A percentile compares a stretch with the other conserved stretches of the same genome.
These are phyloP conservation scores for Gopherus flavomarginatus DNA, from an alignment of 2,113 vertebrate species.

Conservation along the genomic window DNA sequence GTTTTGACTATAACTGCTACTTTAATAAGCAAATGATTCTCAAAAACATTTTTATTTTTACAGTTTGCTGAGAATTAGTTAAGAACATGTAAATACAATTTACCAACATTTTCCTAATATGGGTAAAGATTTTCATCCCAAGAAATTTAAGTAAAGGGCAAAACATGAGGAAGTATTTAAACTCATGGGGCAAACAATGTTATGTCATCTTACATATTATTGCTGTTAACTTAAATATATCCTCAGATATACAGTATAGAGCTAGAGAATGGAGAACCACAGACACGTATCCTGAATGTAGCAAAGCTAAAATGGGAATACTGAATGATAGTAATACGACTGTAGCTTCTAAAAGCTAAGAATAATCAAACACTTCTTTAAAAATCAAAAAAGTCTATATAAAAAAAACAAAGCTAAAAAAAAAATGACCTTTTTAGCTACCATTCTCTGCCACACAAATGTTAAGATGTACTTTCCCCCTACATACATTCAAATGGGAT, in stretches of 20 bases:
- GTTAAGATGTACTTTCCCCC: neutral
- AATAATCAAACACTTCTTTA: neutral
- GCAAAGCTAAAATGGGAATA: neutral
- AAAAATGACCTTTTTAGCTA: neutral
- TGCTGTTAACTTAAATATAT: neutral
- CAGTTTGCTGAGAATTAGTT: neutral
- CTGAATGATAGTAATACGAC: too few relatives aligned
- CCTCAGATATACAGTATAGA: neutral
- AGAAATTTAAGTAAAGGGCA: neutral
- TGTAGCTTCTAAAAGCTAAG: neutral
- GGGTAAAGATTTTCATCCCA: neutral
- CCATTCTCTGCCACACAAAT: neutral
- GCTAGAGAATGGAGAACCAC: neutral
- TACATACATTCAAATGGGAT: neutral
- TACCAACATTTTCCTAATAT: neutral
- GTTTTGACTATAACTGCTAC: neutral
- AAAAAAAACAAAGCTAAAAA: neutral
- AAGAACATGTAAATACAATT: neutral
- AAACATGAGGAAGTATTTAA: neutral
- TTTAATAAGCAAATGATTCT: neutral
- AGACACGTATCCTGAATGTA: neutral
- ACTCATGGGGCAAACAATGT: neutral
- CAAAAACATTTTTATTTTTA: neutral
- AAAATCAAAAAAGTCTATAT: neutral
- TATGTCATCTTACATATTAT: neutral